These are phyloP conservation scores for Hypocryptadius cinnamomeus DNA, from an alignment of 2,113 vertebrate species.

Conservation along the genomic window DNA sequence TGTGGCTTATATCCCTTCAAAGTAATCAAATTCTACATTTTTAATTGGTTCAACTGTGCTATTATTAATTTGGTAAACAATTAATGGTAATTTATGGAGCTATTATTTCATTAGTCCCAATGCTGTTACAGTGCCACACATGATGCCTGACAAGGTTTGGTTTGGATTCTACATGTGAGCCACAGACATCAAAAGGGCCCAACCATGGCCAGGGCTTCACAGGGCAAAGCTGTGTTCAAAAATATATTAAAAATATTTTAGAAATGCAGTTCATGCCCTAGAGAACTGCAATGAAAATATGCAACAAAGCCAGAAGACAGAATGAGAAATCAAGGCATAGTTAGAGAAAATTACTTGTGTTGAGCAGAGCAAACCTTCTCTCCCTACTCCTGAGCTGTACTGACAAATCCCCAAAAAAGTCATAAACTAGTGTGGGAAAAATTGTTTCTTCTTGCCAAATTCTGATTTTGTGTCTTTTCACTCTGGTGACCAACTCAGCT, in stretches of 20 bases:
- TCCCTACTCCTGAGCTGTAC: not conserved
- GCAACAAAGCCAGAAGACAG: not conserved
- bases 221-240: not conserved
- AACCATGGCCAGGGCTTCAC: rapidly evolving
- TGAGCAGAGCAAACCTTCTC: not conserved
- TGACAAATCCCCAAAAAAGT: rapidly evolving
- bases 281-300: not conserved
- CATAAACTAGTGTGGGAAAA: not conserved
- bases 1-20: not conserved
- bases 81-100: not conserved
- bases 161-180: not conserved
- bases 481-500: not conserved
- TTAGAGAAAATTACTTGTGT: not conserved
- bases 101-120: not conserved
- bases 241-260: not conserved
- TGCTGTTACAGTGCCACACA: not conserved
- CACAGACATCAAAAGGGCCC: not conserved
- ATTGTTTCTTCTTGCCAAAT: not conserved
- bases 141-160: not conserved
- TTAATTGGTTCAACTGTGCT: not conserved
- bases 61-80: not conserved
- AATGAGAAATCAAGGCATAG: not conserved
- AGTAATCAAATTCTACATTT: not conserved
- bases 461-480: not conserved
- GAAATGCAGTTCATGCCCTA: rapidly evolving